Evolutionary conservation across 2,888 invertebrate genomes (phyloP).

Genomic region (Dicranocentrus wangi): DNA sequence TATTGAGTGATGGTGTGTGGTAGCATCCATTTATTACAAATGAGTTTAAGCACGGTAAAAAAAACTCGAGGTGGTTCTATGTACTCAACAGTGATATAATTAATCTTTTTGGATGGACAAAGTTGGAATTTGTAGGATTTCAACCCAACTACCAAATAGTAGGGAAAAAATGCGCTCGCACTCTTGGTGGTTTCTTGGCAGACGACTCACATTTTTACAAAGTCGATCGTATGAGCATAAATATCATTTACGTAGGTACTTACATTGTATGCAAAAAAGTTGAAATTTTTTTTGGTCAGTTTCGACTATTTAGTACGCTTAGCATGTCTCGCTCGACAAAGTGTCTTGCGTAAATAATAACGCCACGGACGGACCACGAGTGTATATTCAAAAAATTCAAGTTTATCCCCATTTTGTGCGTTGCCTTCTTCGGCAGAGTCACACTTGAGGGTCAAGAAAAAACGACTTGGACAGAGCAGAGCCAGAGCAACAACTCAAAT

Average conservation of each 20-base stretch:
- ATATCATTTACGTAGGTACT: not conserved
- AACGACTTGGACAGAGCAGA: conserved; percentile 35
- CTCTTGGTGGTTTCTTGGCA: conserved; percentile 7
- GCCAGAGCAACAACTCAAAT: conserved; percentile 28
- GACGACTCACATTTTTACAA: too few relatives aligned
- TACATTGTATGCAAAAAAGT: conserved; percentile 41
- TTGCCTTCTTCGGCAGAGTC: conserved; percentile 30
- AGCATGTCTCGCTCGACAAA: conserved; percentile 38
- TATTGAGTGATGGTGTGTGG: too few relatives aligned
- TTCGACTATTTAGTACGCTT: conserved; percentile 42
- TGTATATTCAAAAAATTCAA: conserved; percentile 3
- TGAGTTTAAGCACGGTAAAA: not conserved
- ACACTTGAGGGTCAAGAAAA: conserved; percentile 40
- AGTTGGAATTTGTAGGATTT: conserved; percentile 3
- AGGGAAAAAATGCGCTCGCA: not conserved
- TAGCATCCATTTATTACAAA: too few relatives aligned
- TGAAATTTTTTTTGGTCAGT: conserved; percentile 21
- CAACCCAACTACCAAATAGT: conserved; percentile 6
- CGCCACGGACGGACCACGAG: too few relatives aligned
- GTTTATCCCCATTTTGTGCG: conserved; percentile 11
- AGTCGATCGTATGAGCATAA: not conserved
- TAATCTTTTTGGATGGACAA: conserved; percentile 11
- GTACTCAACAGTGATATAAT: conserved; percentile 1
- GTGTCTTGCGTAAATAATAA: not conserved
- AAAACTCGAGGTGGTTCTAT: not conserved